Evolutionary conservation across 2,797 vertebrate genomes (phyloP).

Genomic region (Sebastes wilsoni): DNA sequence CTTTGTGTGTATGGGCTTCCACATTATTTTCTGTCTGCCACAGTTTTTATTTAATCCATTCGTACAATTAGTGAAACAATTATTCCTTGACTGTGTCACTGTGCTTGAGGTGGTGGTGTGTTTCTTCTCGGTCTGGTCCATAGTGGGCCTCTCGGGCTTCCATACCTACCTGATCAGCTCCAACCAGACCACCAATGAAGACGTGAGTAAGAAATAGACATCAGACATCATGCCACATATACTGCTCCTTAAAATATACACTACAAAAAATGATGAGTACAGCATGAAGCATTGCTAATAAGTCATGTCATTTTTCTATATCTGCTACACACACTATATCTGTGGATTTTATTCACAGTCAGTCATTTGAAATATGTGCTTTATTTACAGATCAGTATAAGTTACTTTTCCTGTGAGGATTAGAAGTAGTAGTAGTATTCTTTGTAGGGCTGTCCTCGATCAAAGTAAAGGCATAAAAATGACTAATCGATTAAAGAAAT

Average conservation of each 20-base stretch:
- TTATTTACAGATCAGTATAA: neutral
- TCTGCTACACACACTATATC: neutral
- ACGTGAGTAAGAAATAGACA: conserved; percentile 86
- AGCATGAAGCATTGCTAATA: neutral
- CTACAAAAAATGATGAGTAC: neutral
- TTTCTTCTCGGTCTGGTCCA: conserved; percentile 99
- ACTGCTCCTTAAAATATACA: neutral
- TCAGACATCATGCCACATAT: neutral
- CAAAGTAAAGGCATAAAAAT: no score
- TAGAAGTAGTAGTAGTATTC: neutral
- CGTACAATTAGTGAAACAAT: neutral
- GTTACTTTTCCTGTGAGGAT: neutral
- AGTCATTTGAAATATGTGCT: neutral
- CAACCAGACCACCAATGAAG: conserved; percentile 99
- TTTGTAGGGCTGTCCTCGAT: neutral
- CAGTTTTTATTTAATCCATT: neutral
- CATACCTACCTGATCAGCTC: conserved; percentile 98
- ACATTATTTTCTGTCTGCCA: neutral
- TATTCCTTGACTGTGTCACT: conserved; percentile 84
- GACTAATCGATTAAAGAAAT: no score
- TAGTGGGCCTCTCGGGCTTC: conserved; percentile 97
- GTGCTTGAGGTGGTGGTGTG: conserved; percentile 98
- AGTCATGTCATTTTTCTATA: neutral
- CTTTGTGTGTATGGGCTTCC: neutral
- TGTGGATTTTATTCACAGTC: neutral